Conservation (phyloP, 2,797 vertebrate species). For the Halcyon chelicuti region DNA sequence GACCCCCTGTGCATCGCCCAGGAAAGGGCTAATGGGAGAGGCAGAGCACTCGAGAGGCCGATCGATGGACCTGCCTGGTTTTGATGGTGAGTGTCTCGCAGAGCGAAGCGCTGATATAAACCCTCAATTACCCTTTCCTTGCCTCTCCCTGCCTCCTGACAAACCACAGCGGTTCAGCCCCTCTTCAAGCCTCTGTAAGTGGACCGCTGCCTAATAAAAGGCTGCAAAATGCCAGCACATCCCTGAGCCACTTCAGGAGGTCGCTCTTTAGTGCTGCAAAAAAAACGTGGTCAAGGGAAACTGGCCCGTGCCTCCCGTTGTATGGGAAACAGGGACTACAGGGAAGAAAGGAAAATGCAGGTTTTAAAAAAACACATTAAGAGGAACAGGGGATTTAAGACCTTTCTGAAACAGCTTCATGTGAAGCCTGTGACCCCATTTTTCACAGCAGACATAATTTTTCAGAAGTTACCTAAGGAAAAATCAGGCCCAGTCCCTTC, state of each 20-base stretch:
- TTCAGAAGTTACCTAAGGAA: background rate
- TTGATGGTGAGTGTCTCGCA: background rate
- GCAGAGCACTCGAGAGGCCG: slow-evolving; percentile 36
- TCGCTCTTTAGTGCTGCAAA: background rate
- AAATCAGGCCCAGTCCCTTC: background rate
- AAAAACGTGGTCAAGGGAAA: background rate
- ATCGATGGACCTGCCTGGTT: slow-evolving; percentile 49
- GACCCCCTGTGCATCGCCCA: background rate
- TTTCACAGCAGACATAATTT: background rate
- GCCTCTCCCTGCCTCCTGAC: slow-evolving; percentile 8
- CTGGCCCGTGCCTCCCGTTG: background rate
- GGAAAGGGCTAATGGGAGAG: slow-evolving; percentile 50
- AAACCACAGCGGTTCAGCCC: background rate
- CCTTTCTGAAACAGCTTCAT: background rate
- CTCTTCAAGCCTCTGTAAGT: background rate
- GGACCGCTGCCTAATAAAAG: slow-evolving; percentile 21
- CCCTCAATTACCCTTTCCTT: slow-evolving; percentile 54
- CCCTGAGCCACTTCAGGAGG: slow-evolving; percentile 21
- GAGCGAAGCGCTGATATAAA: background rate
- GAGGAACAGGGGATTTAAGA: background rate
- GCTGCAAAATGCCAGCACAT: slow-evolving; percentile 46
- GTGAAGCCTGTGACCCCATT: background rate
- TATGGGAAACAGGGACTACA: background rate
- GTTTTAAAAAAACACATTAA: background rate
- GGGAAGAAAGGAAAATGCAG: background rate